These are phyloP conservation scores for Gouania willdenowi DNA, from an alignment of 2,797 vertebrate genomes.

Conservation along the genomic window DNA sequence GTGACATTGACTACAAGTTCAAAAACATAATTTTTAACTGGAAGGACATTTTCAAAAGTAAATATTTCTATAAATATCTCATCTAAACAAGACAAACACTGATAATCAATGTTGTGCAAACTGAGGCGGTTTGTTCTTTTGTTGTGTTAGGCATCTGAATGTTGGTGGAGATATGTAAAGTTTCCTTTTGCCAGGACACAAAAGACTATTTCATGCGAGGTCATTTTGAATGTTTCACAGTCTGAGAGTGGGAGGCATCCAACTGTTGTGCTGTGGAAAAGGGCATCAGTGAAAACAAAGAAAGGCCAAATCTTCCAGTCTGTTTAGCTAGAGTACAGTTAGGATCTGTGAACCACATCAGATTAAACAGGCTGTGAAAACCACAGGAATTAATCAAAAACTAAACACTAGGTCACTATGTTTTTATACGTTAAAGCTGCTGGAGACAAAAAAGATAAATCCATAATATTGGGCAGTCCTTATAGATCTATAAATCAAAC, in stretches of 20 bases:
- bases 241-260: slow-evolving; percentile 61
- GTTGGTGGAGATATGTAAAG: slow-evolving; percentile 54
- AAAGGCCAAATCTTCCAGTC: slow-evolving; percentile 22
- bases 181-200: slow-evolving; percentile 53
- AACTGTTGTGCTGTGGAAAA: slow-evolving; percentile 60
- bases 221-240: slow-evolving; percentile 44
- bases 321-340: slow-evolving; percentile 14
- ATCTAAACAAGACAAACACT: slow-evolving; percentile 50
- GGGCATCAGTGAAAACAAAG: slow-evolving; percentile 46
- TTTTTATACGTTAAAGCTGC: too few species aligned
- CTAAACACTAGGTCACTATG: too few species aligned
- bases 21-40: slow-evolving; percentile 2
- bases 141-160: slow-evolving; percentile 30
- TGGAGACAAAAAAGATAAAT: too few species aligned
- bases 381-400: neutral
- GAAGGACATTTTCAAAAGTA: neutral
- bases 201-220: slow-evolving; percentile 58
- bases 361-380: neutral
- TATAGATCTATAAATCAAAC: too few species aligned
- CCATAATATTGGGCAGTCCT: too few species aligned
- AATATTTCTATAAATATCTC: slow-evolving; percentile 28
- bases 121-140: slow-evolving; percentile 33
- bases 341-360: slow-evolving; percentile 6
- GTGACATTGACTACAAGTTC: slow-evolving; percentile 6
- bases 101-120: slow-evolving; percentile 63